phyloP scores from a whole-genome alignment of 2,113 vertebrate species.

The Cyprichromis sp. region DNA sequence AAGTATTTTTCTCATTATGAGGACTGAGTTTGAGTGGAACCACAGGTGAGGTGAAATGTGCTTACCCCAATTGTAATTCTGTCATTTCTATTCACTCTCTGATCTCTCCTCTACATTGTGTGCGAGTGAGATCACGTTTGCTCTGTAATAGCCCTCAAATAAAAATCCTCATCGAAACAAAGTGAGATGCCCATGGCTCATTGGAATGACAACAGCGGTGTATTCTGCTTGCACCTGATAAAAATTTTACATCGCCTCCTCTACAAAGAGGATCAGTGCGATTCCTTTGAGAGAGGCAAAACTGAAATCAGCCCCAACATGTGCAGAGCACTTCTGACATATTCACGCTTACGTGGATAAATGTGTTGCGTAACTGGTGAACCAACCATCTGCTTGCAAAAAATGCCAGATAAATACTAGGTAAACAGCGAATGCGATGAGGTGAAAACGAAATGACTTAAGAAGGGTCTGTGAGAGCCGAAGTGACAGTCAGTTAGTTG shows the following conservation, averaged over 20 bases:
- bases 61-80: background rate
- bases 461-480: background rate
- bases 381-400: constrained; percentile 48
- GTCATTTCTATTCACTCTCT: background rate
- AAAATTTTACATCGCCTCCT: constrained; percentile 16
- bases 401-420: constrained; percentile 5
- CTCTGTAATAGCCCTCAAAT: constrained; percentile 16
- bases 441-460: constrained; percentile 1
- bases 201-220: constrained; percentile 1
- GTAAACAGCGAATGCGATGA: background rate
- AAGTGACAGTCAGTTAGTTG: background rate
- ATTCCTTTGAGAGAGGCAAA: constrained; percentile 28
- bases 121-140: constrained; percentile 4
- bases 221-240: constrained; percentile 42
- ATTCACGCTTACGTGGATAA: constrained; percentile 29
- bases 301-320: constrained; percentile 16
- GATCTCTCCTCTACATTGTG: background rate
- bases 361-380: constrained; percentile 33
- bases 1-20: background rate
- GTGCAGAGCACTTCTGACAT: constrained; percentile 25
- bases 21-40: background rate
- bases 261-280: constrained; percentile 31
- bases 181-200: constrained; percentile 10
- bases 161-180: constrained; percentile 12
- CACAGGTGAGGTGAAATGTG: background rate